Evolutionary conservation across 2,113 vertebrate genomes (phyloP), one percentile per base, ranked within the genome.

Genomic region (Centrocercus urophasianus): DNA sequence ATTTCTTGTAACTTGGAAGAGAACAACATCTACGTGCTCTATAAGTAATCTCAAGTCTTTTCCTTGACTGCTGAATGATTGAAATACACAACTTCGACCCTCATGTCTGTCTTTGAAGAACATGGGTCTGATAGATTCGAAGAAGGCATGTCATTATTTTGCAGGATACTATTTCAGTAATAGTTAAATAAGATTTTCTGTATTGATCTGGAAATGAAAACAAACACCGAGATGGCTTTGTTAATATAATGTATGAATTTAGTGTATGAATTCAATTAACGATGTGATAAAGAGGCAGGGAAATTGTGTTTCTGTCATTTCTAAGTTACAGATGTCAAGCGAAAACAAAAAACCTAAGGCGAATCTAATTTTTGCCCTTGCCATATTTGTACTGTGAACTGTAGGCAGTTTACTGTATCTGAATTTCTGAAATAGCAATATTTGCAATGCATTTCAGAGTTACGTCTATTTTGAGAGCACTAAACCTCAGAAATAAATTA

Each of bases 131-230:
- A 81, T 11, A 59, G 36, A 66, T 64, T 74, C 60, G 13, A 45
- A 47, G 47, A 60, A 93, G 89, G 8, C 5, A 9, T 36, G 34
- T n/a, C 73, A 25, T 54, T 88, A 9, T 78, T 84, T 95, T 89
- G 40, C 38, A 92, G n/a, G n/a, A 48, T 75, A 17, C 30, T 52
- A 8, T 43, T 84, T 69, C 52, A n/a, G 4, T 87, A 65, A 47
- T 25, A 48, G 52, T 65, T 82, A 87, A 83, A 92, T 75, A 64
- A 72, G 86, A 64, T 87, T 64, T 17, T 6, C 9, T 50, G 8
- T 91, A 82, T 92, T 76, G 94, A 92, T 82, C 63, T 85, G 77
- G 34, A 47, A 40, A 43, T 47, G 70, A 86, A 92, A 95, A 60
- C 21, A 88, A 83, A 74, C 70, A 75, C 69, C 2, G 1, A 84